phyloP scores from a whole-genome alignment of 35 echinoderm and acorn worm species.

The Amphiura filiformis region DNA sequence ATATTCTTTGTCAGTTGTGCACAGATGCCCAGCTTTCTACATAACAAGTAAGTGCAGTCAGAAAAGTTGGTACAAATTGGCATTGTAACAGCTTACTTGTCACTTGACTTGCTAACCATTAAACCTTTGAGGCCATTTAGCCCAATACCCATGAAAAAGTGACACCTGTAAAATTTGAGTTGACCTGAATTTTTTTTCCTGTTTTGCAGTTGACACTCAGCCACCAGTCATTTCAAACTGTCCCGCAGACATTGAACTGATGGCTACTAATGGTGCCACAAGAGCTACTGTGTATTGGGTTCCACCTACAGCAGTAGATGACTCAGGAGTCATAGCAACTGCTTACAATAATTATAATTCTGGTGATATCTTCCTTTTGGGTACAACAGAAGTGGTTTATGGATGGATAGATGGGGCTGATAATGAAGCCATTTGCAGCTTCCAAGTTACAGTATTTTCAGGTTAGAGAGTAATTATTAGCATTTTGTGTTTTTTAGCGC shows the following conservation, averaged over 20 bases:
- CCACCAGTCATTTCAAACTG: slow-evolving; percentile 33
- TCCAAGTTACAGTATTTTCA: background rate
- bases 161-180: too few relatives aligned
- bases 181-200: too few relatives aligned
- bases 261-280: slow-evolving; percentile 19
- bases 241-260: background rate
- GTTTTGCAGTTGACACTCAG: slow-evolving; percentile 4
- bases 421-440: slow-evolving; percentile 14
- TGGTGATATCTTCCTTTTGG: slow-evolving; percentile 40
- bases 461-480: too few relatives aligned
- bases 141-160: too few relatives aligned
- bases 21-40: too few relatives aligned
- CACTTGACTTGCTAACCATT: too few relatives aligned
- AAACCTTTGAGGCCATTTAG: too few relatives aligned
- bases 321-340: slow-evolving; percentile 37
- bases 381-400: slow-evolving; percentile 51
- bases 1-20: too few relatives aligned
- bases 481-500: too few relatives aligned
- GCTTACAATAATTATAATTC: background rate
- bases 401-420: slow-evolving; percentile 50
- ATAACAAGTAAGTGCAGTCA: too few relatives aligned
- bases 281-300: slow-evolving; percentile 22
- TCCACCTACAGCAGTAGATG: slow-evolving; percentile 36
- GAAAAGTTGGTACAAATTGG: too few relatives aligned
- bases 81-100: too few relatives aligned